Evolutionary conservation across 2,113 vertebrate species (phyloP), one percentile per base, ranked within the genome.

Genomic region (Aegithalos caudatus): DNA sequence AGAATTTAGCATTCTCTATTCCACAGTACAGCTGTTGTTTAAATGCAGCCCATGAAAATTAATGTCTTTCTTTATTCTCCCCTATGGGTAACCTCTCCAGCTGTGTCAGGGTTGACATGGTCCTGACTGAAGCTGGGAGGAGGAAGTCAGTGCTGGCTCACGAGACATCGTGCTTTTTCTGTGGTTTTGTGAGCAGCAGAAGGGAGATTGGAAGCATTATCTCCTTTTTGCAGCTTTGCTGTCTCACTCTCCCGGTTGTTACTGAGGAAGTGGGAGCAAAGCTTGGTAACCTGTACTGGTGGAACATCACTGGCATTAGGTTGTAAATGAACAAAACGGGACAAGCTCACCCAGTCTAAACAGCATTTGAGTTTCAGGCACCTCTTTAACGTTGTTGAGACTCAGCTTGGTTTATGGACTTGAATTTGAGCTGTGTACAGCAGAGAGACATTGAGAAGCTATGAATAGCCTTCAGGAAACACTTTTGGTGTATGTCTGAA

Each of bases 1-100:
- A 83, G 31, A 31, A 38, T 81, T 81, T 82, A 81, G 66, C 9
- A 15, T 66, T 78, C 77, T 19, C 16, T 18, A 1, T 79, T 91
- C 88, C 69, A 96, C 61, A 97, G 86, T 94, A 78, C 69, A 95
- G 72, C 85, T 96, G 66, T 96, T 98, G 97, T 98, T 96, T 82
- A 83, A 67, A 80, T 56, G 42, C 61, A 94, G 80, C 64, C 61
- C 12, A 42, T 50, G 65, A 72, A 66, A 86, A 88, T 38, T 9
- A 5, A 54, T 93, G 92, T 96, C 64, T 72, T 53, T 47, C 18
- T 71, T 54, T 74, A 45, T 71, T 37, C 37, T 95, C 81, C 92
- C 76, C 69, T 89, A 35, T 37, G 33, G n/a, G 12, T 62, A 54
- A 71, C 35, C 60, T 62, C 60, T 73, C 28, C 20, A 72, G 42